A percentile compares a stretch with the other conserved stretches of the same genome.
Conservation (phyloP, 2,113 vertebrate genomes). For the Lophochroa leadbeateri region DNA sequence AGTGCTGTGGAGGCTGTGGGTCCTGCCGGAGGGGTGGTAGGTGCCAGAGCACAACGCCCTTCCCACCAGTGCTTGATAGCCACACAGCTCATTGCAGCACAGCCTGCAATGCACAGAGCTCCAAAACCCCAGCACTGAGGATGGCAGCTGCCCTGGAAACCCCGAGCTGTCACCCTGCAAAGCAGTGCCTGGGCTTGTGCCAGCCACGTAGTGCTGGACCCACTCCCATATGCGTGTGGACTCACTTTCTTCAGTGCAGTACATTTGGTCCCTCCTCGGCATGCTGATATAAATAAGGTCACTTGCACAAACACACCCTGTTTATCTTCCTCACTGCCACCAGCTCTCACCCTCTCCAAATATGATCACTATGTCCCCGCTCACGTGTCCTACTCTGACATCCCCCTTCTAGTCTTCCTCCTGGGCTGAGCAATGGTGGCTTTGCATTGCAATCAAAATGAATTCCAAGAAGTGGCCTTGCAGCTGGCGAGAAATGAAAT, state of each 20-base stretch:
- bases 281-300: neutral
- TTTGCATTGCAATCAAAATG: neutral
- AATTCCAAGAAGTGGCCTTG: neutral
- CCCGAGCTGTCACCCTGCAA: neutral
- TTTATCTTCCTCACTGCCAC: neutral
- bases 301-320: constrained; percentile 7
- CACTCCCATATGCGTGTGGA: neutral
- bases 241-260: neutral
- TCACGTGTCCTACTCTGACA: rapidly evolving
- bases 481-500: constrained; percentile 13
- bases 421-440: neutral
- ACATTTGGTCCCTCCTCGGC: constrained; percentile 10
- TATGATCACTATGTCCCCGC: neutral
- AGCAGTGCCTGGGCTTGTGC: neutral
- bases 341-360: constrained; percentile 1
- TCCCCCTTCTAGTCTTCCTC: neutral
- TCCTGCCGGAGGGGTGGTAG: rapidly evolving
- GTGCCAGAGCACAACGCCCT: neutral
- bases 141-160: neutral
- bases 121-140: neutral
- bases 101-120: neutral
- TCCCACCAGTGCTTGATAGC: neutral
- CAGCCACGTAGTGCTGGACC: neutral
- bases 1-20: rapidly evolving
- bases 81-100: neutral